Evolutionary conservation across 35 echinoderm and acorn worm genomes (phyloP), one percentile per base, ranked within the genome.

Genomic region (Ophiothrix spiculata): DNA sequence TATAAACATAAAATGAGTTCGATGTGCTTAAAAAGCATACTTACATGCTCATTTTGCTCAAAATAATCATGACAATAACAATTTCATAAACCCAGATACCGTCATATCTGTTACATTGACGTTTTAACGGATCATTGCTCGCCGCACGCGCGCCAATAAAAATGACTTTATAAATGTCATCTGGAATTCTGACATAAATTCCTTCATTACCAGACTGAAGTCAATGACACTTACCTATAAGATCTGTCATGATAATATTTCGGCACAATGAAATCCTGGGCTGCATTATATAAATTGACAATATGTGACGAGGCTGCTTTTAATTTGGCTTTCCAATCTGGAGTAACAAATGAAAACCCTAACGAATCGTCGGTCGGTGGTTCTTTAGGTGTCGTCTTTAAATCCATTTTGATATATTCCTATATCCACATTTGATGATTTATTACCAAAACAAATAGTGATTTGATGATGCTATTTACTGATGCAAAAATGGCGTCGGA

Each of bases 221-320:
- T n/a, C n/a, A n/a, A n/a, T n/a, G n/a, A n/a, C n/a, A 82, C 87
- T 86, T 78, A 95, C 93, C 93, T 64, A 31, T 91, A 80, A 31
- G 93, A 95, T 41, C 93, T 38, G 82, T 95, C 93, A 35, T 95
- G 88, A 56, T 95, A 95, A 76, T 95, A 95, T 49, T 91, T 91
- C 1, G 93, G 93, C 35, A 90, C 89, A 32, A 95, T 95, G 37
- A 91, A 95, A 85, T 95, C 89, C 80, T 95, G 93, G 14, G 91
- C 89, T 21, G 93, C 89, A 29, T 87, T 79, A 39, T 87, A 91
- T 69, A 91, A 76, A 85, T 91, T 80, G 33, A 78, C 79, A 25
- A 77, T 56, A 74, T 79, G 79, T 63, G 84, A 79, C 23, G 84
- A 82, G 19, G 80, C 90, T 79, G 85, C 84, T 88, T 95, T 95